Evolutionary conservation across 92 coral and sea anemone genomes (phyloP), one percentile per base, ranked within the genome.

Genomic region (Palythoa heliodiscus): DNA sequence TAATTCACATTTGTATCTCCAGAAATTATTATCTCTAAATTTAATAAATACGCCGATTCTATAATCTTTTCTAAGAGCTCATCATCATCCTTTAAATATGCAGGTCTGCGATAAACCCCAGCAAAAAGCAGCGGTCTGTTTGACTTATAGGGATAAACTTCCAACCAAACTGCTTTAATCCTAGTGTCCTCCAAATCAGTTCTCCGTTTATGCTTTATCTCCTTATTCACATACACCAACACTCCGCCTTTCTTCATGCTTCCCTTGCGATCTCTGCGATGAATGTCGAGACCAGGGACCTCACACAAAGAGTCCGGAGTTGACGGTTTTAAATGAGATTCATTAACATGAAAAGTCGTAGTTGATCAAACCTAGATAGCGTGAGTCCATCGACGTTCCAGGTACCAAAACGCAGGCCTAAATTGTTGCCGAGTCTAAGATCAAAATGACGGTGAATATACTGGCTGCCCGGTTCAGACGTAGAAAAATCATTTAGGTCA

Each of bases 1-100:
- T 87, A 87, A 53, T 89, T 86, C 69, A 89, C 37, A 82, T 89
- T 89, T 25, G 86, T 50, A 76, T 86, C 90, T 17, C 90, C 89
- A n/a, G 52, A 22, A 9, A 86, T 29, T 48, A 89, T 79, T 66
- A 78, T 89, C 79, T 87, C 90, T 50, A 85, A 47, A 57, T 86
- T 89, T 22, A 81, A 53, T 75, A 82, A 74, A 55, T 14, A 79
- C 70, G 82, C 90, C 67, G 25, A 73, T 81, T 86, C 87, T 69
- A 89, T 86, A 69, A 81, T 86, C 24, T 78, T 77, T 50, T 75
- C 90, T 16, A 89, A 75, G 71, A 60, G 82, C 60, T 52, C 48
- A 57, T 86, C 88, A 14, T 37, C 23, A 2, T 77, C 86, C 25
- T 10, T 85, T 80, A 37, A 71, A 11, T 24, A 47, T 20, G 29